A percentile compares a stretch with the other conserved stretches of the same genome.
These are phyloP conservation scores for Stenopsyche tienmushanensis DNA, from an alignment of 1,140 invertebrate species.

Conservation along the genomic window DNA sequence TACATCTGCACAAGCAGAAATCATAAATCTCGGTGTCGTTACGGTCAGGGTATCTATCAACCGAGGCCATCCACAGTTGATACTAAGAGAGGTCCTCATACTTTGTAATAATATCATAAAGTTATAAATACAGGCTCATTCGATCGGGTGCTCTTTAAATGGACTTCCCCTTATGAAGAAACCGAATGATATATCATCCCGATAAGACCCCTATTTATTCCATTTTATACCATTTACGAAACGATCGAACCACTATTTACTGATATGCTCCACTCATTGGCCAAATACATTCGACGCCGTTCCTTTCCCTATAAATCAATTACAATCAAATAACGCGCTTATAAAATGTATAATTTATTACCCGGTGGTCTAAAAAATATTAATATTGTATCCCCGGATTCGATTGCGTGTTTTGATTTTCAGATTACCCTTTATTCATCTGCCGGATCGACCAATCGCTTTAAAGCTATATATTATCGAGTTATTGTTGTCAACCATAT, in stretches of 20 bases:
- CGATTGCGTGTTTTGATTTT: too few relatives aligned
- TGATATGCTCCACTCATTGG: conserved; percentile 25
- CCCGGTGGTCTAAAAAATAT: too few relatives aligned
- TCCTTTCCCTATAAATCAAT: not conserved
- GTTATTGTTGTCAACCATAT: too few relatives aligned
- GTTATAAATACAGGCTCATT: conserved; percentile 17
- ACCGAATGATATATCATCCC: conserved; percentile 24
- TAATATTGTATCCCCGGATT: too few relatives aligned
- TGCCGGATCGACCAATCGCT: too few relatives aligned
- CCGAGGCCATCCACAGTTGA: not conserved
- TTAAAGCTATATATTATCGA: too few relatives aligned
- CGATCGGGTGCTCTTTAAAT: conserved; percentile 7
- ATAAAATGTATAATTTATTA: too few relatives aligned
- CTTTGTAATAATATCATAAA: conserved; percentile 20
- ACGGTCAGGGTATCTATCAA: conserved; percentile 3
- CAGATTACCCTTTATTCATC: too few relatives aligned
- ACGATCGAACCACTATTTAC: conserved; percentile 29
- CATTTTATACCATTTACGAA: conserved; percentile 19
- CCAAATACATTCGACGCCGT: too few relatives aligned
- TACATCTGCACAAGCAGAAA: not conserved
- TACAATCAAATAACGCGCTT: too few relatives aligned
- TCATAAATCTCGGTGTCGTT: conserved; percentile 36
- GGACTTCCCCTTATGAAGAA: conserved; percentile 11
- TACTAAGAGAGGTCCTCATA: not conserved
- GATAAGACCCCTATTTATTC: conserved; percentile 35